Evolutionary conservation across 2,888 invertebrate species (phyloP).

Genomic region (Clitarchus hookeri): DNA sequence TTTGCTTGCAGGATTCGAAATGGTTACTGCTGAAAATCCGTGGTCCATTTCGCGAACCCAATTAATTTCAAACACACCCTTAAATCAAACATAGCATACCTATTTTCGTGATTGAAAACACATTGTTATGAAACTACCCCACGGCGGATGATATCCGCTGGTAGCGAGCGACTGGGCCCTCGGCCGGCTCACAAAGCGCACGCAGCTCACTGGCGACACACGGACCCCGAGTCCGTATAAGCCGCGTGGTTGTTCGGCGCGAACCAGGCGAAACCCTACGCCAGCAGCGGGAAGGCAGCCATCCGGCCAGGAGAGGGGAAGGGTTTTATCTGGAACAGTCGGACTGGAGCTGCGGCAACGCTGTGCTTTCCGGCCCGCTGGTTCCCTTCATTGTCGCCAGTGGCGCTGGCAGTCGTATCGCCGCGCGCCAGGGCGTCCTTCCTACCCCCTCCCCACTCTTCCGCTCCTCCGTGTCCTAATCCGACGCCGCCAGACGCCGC

Average conservation of each 20-base stretch:
- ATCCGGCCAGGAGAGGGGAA: neutral
- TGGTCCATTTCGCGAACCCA: too few relatives aligned
- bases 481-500: neutral
- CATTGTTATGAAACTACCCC: too few relatives aligned
- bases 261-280: neutral
- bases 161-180: too few relatives aligned
- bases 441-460: neutral
- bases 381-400: constrained; percentile 20
- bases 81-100: too few relatives aligned
- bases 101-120: too few relatives aligned
- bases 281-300: neutral
- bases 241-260: neutral
- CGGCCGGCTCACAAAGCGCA: too few relatives aligned
- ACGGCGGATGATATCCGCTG: too few relatives aligned
- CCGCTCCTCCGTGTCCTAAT: neutral
- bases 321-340: constrained; percentile 11
- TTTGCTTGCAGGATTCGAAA: too few relatives aligned
- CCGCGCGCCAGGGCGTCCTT: constrained; percentile 20
- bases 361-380: constrained; percentile 15
- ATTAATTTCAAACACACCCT: too few relatives aligned
- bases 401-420: constrained; percentile 23
- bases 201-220: too few relatives aligned
- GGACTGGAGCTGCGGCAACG: constrained; percentile 14
- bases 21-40: too few relatives aligned
- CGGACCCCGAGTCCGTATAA: neutral